Conservation (phyloP, 2,113 vertebrate genomes). For the Cryptotis parvus region DNA sequence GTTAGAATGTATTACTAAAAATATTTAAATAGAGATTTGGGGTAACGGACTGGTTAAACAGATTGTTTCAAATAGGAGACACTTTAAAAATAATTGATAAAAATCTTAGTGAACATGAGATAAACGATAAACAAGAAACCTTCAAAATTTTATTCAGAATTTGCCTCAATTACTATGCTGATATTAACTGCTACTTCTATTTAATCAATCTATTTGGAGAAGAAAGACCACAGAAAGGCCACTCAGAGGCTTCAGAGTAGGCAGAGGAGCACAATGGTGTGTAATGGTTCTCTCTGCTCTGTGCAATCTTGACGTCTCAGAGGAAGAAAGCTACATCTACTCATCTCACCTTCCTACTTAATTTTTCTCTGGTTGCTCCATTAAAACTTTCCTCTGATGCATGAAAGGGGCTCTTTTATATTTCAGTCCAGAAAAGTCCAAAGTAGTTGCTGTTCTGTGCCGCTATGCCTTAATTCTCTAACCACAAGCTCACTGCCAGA, state of each 20-base stretch:
- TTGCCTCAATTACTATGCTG: constrained; percentile 59
- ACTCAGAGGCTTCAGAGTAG: constrained; percentile 48
- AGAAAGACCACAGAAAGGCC: constrained; percentile 69
- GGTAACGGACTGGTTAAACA: constrained; percentile 46
- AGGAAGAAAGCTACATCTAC: constrained; percentile 48
- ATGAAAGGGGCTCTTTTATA: constrained; percentile 53
- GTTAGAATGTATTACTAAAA: constrained; percentile 64
- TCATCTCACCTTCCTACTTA: constrained; percentile 53
- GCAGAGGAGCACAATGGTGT: neutral
- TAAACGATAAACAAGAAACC: constrained; percentile 44
- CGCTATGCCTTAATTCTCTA: constrained; percentile 42
- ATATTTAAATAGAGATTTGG: constrained; percentile 54
- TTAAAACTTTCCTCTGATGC: constrained; percentile 55
- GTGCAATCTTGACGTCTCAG: constrained; percentile 43
- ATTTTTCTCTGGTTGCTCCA: constrained; percentile 58
- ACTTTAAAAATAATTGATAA: constrained; percentile 45
- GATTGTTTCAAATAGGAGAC: constrained; percentile 44
- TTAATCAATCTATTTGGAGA: constrained; percentile 41
- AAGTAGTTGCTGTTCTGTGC: constrained; percentile 59
- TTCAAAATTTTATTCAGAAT: constrained; percentile 55
- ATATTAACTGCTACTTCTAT: constrained; percentile 59
- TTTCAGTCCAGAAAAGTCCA: constrained; percentile 52
- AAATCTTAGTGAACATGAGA: constrained; percentile 49
- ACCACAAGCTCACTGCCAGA: constrained; percentile 52
- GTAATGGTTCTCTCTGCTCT: constrained; percentile 73